Evolutionary conservation across 2,113 vertebrate genomes (phyloP), one percentile per base, ranked within the genome.

Genomic region (Suricata suricatta): DNA sequence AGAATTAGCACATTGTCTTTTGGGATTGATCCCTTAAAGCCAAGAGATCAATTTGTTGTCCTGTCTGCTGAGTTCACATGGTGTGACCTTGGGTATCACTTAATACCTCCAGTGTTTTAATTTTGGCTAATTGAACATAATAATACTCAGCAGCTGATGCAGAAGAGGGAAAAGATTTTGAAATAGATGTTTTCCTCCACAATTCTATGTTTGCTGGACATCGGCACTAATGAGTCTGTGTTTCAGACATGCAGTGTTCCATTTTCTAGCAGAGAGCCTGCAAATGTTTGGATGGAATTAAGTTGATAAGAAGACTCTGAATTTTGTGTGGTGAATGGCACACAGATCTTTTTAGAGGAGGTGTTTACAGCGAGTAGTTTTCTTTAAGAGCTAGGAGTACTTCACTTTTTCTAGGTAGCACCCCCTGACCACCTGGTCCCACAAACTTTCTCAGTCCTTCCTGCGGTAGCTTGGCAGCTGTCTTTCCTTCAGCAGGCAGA

Each of bases 341-440:
- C 38, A 63, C 29, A 81, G 64, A 88, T 66, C 69, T 88, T 97
- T 96, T 97, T 95, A 77, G 96, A 96, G 92, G 68, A 74, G 92
- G 92, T 63, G 90, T 95, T 97, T 94, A 88, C 81, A 93, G 72
- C 92, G 86, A 97, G 86, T 96, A 93, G 88, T 95, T 97, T 96
- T 94, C 95, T 97, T 93, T 92, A 89, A 97, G 92, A 97, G 74
- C 83, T 84, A 87, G 89, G 93, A 96, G 84, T 81, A 64, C 80
- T 96, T 93, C 41, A 74, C 69, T 96, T 96, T 96, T 93, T 95
- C 79, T 93, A 79, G 95, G 41, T 88, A 54, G 94, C 96, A 60
- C 97, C 97, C 92, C 93, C 95, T 89, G 81, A 57, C 95, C 96
- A 97, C 68, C 95, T 96, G 98, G 83, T 81, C 87, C 85, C n/a